Base-by-base conservation (phyloP, 2,797 vertebrate species). In the Sebastes hopkinsi region DNA sequence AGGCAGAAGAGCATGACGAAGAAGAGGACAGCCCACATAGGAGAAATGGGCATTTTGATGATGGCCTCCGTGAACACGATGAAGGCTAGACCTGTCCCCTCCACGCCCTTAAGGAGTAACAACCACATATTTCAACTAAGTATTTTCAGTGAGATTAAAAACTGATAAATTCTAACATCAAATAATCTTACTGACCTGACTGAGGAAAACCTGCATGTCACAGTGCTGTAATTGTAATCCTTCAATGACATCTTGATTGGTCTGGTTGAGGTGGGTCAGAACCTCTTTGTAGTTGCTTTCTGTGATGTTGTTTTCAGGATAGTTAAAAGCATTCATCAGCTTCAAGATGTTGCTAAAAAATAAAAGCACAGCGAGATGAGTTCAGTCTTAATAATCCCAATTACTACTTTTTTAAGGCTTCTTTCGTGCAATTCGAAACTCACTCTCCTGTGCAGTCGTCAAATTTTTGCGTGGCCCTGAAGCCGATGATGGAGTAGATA, bases 31-130 rank as follows among this genome's bases (percentile, higher is more conserved):
- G 98, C 95, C 98, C 98, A 99, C 12, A 99, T 52, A 2, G 97
- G 98, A 3, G 98, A 96, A 74, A 97, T 0, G 0, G 98, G 98
- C 98, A 99, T 99, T 93, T 96, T 98, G 86, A 96, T 98, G 91
- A 99, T 99, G 58, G 98, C 98, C 87, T 99, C 98, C 0, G 98
- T 99, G 95, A 99, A 99, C 77, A 98, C 96, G 54, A 99, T 99
- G 91, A 99, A 99, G 70, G 98, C 98, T 78, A 99, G 87, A 18
- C 98, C 98, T 0, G 97, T 99, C 88, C 98, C 98, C 92, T 99
- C 97, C 23, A 97, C 97, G 10, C 98, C 98, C 98, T 99, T 87
- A 20, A 36, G 25, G 60, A 58, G 34, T 20, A 14, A 83, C 8
- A 11, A 11, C 0, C 66, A 71, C 11, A 72, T 20, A 34, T 52